Percentiles rank a stretch among this genome's conserved stretches.
Evolutionary conservation across 2,888 invertebrate genomes (phyloP).

Genomic region (Empis livida): DNA sequence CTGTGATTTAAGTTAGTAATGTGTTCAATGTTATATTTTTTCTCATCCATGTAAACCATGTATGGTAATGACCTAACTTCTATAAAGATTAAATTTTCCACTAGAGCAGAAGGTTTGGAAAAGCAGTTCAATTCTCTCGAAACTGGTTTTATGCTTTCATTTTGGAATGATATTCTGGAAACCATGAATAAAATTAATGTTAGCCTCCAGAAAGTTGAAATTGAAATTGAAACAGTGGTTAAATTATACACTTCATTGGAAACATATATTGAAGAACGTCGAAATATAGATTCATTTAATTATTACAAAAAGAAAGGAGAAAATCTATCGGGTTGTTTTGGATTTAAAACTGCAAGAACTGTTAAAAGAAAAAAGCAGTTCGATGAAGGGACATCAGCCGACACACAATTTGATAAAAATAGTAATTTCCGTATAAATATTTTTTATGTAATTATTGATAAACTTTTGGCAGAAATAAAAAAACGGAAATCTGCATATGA

Average conservation of each 20-base stretch:
- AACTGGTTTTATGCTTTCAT: background rate
- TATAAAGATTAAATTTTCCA: too few species aligned
- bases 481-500: background rate
- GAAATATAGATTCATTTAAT: background rate
- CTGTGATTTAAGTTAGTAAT: too few species aligned
- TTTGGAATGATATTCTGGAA: background rate
- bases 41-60: too few species aligned
- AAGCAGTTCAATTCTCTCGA: background rate
- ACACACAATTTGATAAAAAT: background rate
- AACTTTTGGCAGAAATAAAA: too few species aligned
- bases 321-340: background rate
- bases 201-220: background rate
- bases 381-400: background rate
- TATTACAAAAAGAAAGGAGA: constrained; percentile 1
- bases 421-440: background rate
- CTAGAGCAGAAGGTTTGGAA: background rate
- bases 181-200: background rate
- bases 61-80: too few species aligned
- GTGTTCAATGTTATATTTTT: too few species aligned
- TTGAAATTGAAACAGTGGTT: background rate
- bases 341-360: background rate
- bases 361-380: background rate
- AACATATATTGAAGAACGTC: background rate
- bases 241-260: background rate
- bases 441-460: background rate